These are phyloP conservation scores for Lucilia cuprina DNA, from an alignment of 1,140 invertebrate genomes.

Conservation along the genomic window DNA sequence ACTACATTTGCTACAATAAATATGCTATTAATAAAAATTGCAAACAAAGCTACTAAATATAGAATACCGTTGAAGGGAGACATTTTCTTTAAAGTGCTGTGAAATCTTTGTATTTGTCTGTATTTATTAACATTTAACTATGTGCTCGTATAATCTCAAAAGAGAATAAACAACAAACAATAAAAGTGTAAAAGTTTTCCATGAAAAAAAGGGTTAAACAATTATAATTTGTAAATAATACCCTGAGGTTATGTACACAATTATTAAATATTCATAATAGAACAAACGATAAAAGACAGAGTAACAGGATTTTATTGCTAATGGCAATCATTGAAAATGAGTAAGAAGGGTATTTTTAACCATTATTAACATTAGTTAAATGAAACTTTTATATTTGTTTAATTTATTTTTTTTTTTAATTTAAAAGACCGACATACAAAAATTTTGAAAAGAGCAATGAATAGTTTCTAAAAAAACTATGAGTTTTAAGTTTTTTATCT, in stretches of 20 bases:
- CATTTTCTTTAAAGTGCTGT: background rate
- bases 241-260: background rate
- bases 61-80: background rate
- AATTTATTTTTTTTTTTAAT: too few relatives aligned
- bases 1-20: background rate
- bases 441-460: background rate
- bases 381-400: background rate
- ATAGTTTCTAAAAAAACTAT: background rate
- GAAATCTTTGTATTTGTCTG: background rate
- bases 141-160: background rate
- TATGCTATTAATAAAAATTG: constrained; percentile 4
- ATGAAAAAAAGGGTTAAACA: background rate
- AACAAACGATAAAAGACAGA: background rate
- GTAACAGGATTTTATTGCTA: background rate
- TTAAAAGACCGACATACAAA: background rate
- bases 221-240: constrained; percentile 18
- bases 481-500: too few relatives aligned
- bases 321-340: background rate
- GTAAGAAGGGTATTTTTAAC: background rate
- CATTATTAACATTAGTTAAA: background rate
- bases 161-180: background rate
- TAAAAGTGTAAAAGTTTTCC: constrained; percentile 5
- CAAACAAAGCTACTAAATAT: background rate
- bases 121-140: background rate
- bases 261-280: constrained; percentile 12